These are phyloP conservation scores for Glomeris maerens DNA, from an alignment of 1,140 invertebrate species.

Conservation along the genomic window DNA sequence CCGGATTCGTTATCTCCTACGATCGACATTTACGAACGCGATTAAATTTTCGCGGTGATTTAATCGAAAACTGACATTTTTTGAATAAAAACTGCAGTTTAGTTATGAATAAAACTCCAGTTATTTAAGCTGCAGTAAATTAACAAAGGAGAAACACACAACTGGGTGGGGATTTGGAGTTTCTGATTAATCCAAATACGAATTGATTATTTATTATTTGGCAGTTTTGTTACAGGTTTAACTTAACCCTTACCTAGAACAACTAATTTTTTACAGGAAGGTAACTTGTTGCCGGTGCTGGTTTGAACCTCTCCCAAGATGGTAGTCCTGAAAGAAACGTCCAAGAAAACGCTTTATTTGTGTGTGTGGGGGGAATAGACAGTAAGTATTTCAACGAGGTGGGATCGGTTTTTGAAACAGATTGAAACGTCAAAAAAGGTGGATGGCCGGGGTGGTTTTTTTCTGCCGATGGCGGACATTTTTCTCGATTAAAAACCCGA, in stretches of 20 bases:
- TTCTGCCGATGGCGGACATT: no score
- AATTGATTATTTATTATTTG: not conserved
- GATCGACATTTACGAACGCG: no score
- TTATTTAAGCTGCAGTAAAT: not conserved
- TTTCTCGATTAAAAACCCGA: no score
- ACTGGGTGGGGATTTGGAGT: not conserved
- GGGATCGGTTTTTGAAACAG: no score
- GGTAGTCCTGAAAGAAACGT: conserved; percentile 29
- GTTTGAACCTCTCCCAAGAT: conserved; percentile 39
- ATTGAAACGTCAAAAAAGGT: no score
- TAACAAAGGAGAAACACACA: not conserved
- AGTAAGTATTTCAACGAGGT: no score
- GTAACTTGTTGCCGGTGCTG: conserved; percentile 34
- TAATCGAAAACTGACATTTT: no score
- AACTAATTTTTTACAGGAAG: conserved; percentile 35
- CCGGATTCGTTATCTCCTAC: conserved; percentile 86
- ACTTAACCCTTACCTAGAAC: conserved; percentile 36
- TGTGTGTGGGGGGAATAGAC: no score
- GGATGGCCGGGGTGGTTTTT: no score
- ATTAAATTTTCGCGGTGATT: no score
- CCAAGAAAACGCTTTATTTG: not conserved
- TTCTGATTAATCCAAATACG: not conserved
- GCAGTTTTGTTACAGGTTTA: no score
- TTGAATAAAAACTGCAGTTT: no score
- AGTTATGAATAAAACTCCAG: conserved; percentile 3